phyloP scores from a whole-genome alignment of 2,113 vertebrate species.

The Peucedramus taeniatus region DNA sequence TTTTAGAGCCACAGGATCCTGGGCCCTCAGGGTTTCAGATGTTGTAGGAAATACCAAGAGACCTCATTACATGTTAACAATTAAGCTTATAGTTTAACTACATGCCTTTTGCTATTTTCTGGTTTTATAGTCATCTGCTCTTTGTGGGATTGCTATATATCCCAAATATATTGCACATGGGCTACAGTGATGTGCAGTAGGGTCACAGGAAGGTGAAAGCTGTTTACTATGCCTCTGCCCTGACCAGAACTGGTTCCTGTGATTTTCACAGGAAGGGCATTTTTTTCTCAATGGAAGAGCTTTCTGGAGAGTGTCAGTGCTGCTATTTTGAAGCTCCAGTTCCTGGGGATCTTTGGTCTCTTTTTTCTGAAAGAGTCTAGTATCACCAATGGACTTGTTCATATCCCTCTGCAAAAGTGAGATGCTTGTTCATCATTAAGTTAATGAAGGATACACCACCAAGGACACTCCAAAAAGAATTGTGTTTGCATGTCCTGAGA shows the following conservation, averaged over 20 bases:
- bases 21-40: background rate
- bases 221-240: background rate
- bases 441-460: background rate
- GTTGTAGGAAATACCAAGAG: background rate
- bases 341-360: background rate
- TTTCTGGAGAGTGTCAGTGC: background rate
- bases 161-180: slow-evolving; percentile 4
- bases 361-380: background rate
- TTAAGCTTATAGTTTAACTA: background rate
- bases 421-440: background rate
- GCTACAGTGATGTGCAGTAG: background rate
- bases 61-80: background rate
- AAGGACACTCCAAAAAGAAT: background rate
- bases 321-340: background rate
- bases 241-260: slow-evolving; percentile 1
- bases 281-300: background rate
- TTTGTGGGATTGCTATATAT: background rate
- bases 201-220: slow-evolving; percentile 38
- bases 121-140: slow-evolving; percentile 5
- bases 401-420: background rate
- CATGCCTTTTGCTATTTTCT: slow-evolving; percentile 5
- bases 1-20: background rate
- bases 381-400: background rate
- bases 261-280: background rate
- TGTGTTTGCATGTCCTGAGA: background rate